Base-by-base conservation (phyloP, 2,888 invertebrate genomes). In the Lasiommata megera region DNA sequence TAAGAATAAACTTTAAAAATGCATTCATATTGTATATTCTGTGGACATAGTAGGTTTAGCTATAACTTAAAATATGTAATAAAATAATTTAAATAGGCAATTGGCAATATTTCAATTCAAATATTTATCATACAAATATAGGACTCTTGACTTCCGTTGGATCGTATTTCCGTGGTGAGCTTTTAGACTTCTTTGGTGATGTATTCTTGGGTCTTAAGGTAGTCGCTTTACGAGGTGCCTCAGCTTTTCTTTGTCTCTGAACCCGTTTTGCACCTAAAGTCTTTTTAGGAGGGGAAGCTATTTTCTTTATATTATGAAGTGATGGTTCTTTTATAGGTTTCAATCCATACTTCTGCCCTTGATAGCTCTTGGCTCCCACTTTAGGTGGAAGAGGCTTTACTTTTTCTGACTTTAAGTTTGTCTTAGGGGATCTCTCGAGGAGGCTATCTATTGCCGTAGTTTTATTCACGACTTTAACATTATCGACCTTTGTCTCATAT, bases 191-290 rank as follows among this genome's bases (percentile, higher is more conserved):
- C 64, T 66, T 46, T 71, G 70, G 48, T 3, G 65, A 23, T 1
- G 47, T 65, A 29, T 75, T 78, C 63, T 70, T 73, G 18, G 62
- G 41, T 12, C 72, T 66, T n/a, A 72, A 41, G 0, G 63, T 71
- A 0, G 69, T 73, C 0, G 68, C 61, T 62, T 79, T 81, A 1
- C 79, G 65, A 0, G 72, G 72, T 31, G 71, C 62, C 1, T 79
- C 77, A 0, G 66, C 69, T 67, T 81, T 67, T 56, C 59, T 65
- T 14, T 60, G 56, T 40, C 61, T 55, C 0, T 38, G 29, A 12
- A 38, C 28, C 3, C 57, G 58, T 29, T 67, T 66, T 7, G 52
- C 48, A 75, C n/a, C 65, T 69, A 5, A 66, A 65, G 51, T 74
- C 23, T 56, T 50, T 12, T 68, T 73, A 1, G 71, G 64, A 40